Evolutionary conservation across 2,113 vertebrate genomes (phyloP).

Genomic region (Ophiodon elongatus): DNA sequence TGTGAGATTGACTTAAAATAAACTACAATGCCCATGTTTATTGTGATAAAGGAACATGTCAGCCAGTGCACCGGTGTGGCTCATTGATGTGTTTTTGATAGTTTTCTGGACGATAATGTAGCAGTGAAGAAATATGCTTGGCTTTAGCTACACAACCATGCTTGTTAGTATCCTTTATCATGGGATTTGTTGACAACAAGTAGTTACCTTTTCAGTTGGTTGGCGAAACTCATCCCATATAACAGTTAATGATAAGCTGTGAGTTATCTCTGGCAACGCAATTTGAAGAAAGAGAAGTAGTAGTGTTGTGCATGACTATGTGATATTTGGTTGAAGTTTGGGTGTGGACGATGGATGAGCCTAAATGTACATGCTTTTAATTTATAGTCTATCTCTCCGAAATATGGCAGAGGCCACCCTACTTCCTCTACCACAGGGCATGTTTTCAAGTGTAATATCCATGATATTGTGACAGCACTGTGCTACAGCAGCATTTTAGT

Average conservation of each 20-base stretch:
- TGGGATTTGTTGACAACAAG: not conserved
- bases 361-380: not conserved
- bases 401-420: not conserved
- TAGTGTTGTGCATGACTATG: not conserved
- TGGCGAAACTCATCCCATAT: not conserved
- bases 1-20: not conserved
- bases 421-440: not conserved
- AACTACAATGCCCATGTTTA: not conserved
- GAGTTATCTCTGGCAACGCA: slow-evolving; percentile 1
- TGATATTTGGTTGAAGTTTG: not conserved
- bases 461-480: slow-evolving; percentile 1
- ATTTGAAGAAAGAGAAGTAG: not conserved
- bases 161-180: not conserved
- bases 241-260: not conserved
- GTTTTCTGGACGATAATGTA: not conserved
- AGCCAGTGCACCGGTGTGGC: not conserved
- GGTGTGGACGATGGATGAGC: not conserved
- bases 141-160: not conserved
- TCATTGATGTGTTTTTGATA: not conserved
- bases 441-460: slow-evolving; percentile 32
- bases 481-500: slow-evolving; percentile 28
- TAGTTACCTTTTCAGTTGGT: not conserved
- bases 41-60: not conserved
- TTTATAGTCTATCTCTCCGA: not conserved
- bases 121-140: not conserved